Base-by-base conservation (phyloP, 1,140 invertebrate genomes). In the Drosophila busckii region DNA sequence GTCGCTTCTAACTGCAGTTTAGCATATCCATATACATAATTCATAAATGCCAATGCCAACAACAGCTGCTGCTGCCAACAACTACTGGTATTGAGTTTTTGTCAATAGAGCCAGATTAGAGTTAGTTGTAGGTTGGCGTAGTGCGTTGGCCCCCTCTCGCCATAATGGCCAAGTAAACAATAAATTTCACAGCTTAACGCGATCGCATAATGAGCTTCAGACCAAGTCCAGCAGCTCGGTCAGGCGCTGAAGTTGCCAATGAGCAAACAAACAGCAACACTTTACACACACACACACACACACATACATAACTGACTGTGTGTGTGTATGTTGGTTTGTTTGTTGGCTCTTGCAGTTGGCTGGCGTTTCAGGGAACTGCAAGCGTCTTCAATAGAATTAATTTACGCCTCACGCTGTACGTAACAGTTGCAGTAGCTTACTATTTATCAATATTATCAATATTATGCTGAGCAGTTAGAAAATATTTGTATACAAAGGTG, bases 131-230 rank as follows among this genome's bases (percentile, higher is more conserved):
- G 13, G 32, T 22, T 0, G 15, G 25, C 9, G 20, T 25, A 9
- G 8, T 40, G 25, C 12, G 45, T 46, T 23, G 26, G 44, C 64
- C 20, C 26, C 12, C 13, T 38, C 10, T 7, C 10, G 2, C 22
- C 20, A 82, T 82, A 50, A 50, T 70, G 48, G 62, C 37, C 68
- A 53, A 59, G 40, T 55, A 85, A 84, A 85, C 83, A 85, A 78
- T 73, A 66, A 65, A 85, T 85, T 86, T 86, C 84, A 86, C 84
- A 86, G 84, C 76, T 86, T 84, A 85, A 85, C 84, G 84, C 83
- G 70, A 85, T 85, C 78, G 84, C 66, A 86, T 84, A 86, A 86
- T 85, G 69, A 78, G 68, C 52, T 62, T 56, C 29, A 62, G 40
- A 55, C 65, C 53, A 55, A 55, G 52, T 31, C 49, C n/a, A 26